These are phyloP conservation scores for Adrianichthys oophorus DNA, from an alignment of 2,797 vertebrate species.

Conservation along the genomic window DNA sequence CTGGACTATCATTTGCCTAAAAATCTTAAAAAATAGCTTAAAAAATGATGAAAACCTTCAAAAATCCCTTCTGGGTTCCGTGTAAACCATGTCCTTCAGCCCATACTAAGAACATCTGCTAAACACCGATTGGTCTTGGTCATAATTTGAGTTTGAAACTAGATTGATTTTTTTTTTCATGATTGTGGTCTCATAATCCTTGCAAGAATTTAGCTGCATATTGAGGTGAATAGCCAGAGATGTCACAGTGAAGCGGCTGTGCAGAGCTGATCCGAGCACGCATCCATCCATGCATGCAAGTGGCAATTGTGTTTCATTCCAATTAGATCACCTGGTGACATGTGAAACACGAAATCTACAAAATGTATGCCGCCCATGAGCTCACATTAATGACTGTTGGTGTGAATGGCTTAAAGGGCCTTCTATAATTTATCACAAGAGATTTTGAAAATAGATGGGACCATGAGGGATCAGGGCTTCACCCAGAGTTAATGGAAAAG, in stretches of 20 bases:
- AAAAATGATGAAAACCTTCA: too few relatives aligned
- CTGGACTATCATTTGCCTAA: too few relatives aligned
- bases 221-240: neutral
- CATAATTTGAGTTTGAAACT: neutral
- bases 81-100: too few relatives aligned
- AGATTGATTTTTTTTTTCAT: neutral
- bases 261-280: neutral
- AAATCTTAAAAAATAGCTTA: too few relatives aligned
- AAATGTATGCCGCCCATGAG: conserved; percentile 6
- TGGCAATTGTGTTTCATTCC: neutral
- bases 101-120: too few relatives aligned
- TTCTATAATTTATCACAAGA: conserved; percentile 36
- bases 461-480: conserved; percentile 9
- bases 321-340: conserved; percentile 6
- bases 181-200: neutral
- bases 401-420: conserved; percentile 28
- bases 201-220: neutral
- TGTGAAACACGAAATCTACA: conserved; percentile 10
- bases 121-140: neutral
- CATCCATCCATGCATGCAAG: neutral
- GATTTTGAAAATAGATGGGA: conserved; percentile 36
- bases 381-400: conserved; percentile 31
- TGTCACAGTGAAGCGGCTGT: neutral
- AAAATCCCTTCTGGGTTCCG: too few relatives aligned
- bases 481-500: conserved; percentile 12